Evolutionary conservation across 2,797 vertebrate genomes (phyloP).

Genomic region (Hylomyscus alleni): DNA sequence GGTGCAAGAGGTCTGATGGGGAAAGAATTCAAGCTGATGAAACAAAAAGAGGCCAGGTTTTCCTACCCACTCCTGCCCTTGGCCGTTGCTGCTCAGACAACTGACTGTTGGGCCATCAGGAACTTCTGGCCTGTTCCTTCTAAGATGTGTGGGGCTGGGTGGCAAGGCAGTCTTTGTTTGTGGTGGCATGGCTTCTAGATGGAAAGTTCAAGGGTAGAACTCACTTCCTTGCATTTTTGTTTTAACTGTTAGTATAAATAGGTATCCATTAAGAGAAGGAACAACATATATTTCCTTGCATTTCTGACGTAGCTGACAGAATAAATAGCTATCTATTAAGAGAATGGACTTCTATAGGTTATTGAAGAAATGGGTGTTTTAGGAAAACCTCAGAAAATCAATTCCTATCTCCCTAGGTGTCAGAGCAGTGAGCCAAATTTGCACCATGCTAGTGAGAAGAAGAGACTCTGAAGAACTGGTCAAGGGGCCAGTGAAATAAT

Average conservation of each 20-base stretch:
- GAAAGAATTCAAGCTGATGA: constrained; percentile 18
- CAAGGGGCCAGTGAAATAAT: not conserved
- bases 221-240: constrained; percentile 31
- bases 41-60: not conserved
- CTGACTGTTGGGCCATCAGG: not conserved
- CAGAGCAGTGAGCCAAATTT: constrained; percentile 21
- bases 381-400: constrained; percentile 60
- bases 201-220: not conserved
- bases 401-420: constrained; percentile 53
- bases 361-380: not conserved
- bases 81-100: not conserved
- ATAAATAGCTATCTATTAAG: constrained; percentile 19
- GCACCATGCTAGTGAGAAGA: not conserved
- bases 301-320: constrained; percentile 34
- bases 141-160: not conserved
- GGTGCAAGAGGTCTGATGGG: not conserved
- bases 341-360: constrained; percentile 16
- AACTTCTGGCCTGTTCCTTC: not conserved
- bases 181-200: not conserved
- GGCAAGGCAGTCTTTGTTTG: not conserved
- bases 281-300: not conserved
- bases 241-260: constrained; percentile 17
- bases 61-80: not conserved
- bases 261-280: not conserved
- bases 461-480: not conserved